Evolutionary conservation across 2,113 vertebrate species (phyloP).

Genomic region (Lanius collurio): DNA sequence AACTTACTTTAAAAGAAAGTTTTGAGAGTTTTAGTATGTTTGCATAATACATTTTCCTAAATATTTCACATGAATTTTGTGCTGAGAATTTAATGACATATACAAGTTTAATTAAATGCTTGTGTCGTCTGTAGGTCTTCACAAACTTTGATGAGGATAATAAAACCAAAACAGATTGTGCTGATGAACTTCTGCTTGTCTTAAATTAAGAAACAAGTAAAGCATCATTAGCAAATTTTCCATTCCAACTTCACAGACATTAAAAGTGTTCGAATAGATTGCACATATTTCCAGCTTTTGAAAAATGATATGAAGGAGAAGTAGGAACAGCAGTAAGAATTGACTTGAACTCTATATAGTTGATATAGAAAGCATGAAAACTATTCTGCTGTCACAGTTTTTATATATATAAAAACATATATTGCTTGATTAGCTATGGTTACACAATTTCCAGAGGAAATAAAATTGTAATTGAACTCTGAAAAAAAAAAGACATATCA

Average conservation of each 20-base stretch:
- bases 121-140: not conserved
- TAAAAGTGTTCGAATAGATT: not conserved
- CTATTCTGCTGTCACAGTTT: not conserved
- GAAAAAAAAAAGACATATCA: not conserved
- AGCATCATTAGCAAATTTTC: not conserved
- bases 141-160: not conserved
- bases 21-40: not conserved
- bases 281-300: not conserved
- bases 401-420: not conserved
- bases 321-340: not conserved
- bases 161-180: not conserved
- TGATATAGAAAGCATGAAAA: not conserved
- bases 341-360: not conserved
- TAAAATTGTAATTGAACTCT: not conserved
- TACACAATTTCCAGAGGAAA: not conserved
- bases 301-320: not conserved
- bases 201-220: not conserved
- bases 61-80: not conserved
- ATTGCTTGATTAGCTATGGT: not conserved
- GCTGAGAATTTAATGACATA: not conserved
- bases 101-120: not conserved
- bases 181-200: not conserved
- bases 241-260: not conserved
- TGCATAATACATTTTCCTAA: not conserved
- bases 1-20: not conserved